phyloP scores from a whole-genome alignment of 2,113 vertebrate genomes.

The Phalacrocorax pelagicus region DNA sequence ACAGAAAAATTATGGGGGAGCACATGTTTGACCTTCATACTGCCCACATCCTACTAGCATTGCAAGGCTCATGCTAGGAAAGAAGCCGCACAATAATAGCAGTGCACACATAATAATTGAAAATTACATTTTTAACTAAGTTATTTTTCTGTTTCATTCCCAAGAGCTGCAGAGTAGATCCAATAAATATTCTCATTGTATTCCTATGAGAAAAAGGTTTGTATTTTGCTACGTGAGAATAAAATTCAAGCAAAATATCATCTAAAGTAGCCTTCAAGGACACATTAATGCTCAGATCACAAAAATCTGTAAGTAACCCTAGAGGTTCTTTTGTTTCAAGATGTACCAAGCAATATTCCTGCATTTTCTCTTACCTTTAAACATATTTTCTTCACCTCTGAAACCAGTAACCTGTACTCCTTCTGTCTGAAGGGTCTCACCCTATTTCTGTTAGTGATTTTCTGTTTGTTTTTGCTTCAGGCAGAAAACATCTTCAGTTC shows the following conservation, averaged over 20 bases:
- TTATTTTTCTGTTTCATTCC: neutral
- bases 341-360: neutral
- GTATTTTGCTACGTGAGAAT: neutral
- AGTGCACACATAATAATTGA: neutral
- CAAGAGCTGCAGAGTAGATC: neutral
- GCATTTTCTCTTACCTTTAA: neutral
- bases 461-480: slow-evolving; percentile 41
- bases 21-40: neutral
- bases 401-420: neutral
- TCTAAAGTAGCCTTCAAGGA: neutral
- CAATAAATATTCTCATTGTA: neutral
- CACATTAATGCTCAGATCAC: neutral
- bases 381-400: neutral
- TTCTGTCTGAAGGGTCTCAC: neutral
- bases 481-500: neutral
- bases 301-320: neutral
- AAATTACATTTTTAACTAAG: neutral
- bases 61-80: neutral
- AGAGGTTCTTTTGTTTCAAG: neutral
- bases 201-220: neutral
- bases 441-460: neutral
- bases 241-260: neutral
- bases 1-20: fast-evolving
- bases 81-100: neutral
- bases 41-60: neutral